Evolutionary conservation across 1,140 invertebrate genomes (phyloP).

Genomic region (Hestina assimilis): DNA sequence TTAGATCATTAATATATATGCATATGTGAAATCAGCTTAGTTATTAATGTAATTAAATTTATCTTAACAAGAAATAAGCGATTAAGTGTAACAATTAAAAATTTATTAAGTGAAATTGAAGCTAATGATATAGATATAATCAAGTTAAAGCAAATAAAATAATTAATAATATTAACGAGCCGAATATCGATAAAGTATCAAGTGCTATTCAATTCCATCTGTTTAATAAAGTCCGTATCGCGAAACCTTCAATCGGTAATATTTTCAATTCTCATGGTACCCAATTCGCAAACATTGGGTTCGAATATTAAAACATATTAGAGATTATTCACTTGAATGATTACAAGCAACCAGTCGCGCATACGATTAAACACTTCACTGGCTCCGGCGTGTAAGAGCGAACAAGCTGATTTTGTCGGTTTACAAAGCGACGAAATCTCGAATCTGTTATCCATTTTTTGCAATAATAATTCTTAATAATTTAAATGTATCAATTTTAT

Average conservation of each 20-base stretch:
- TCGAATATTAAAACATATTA: constrained; percentile 45
- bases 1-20: too few species aligned
- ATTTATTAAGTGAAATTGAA: too few species aligned
- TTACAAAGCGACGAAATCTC: constrained; percentile 2
- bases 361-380: constrained; percentile 36
- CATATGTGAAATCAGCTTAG: too few species aligned
- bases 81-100: too few species aligned
- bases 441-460: not conserved
- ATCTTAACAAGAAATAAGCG: too few species aligned
- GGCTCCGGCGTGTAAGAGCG: constrained; percentile 10
- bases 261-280: constrained; percentile 7
- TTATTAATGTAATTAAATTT: too few species aligned
- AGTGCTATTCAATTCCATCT: not conserved
- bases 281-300: constrained; percentile 16
- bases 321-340: constrained; percentile 36
- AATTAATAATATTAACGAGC: not conserved
- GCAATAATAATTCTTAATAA: not conserved
- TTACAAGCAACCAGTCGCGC: constrained; percentile 33
- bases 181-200: not conserved
- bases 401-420: constrained; percentile 3
- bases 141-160: too few species aligned
- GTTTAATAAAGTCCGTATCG: constrained; percentile 1
- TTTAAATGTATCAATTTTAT: not conserved
- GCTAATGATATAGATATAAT: too few species aligned
- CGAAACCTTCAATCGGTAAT: not conserved